Percentiles rank a stretch among this genome's conserved stretches.
These are phyloP conservation scores for Pholis gunnellus DNA, from an alignment of 2,113 vertebrate species.

Conservation along the genomic window DNA sequence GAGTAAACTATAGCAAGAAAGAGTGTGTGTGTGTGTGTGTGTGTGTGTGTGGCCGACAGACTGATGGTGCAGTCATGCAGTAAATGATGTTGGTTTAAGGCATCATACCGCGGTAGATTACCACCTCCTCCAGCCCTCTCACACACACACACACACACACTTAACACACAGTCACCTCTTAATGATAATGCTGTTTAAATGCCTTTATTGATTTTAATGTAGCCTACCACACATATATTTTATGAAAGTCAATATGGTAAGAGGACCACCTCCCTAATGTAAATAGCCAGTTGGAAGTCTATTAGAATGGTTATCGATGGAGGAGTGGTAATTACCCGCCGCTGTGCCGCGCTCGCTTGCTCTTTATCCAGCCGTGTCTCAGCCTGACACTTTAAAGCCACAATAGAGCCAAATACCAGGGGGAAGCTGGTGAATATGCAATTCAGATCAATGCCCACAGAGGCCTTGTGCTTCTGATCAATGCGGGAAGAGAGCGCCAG, in stretches of 20 bases:
- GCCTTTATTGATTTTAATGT: slow-evolving; percentile 83
- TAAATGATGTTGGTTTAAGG: slow-evolving; percentile 83
- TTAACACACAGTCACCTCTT: slow-evolving; percentile 70
- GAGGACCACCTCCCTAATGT: slow-evolving; percentile 71
- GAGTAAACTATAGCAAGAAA: slow-evolving; percentile 33
- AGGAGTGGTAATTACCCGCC: slow-evolving; percentile 76
- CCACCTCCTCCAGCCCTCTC: slow-evolving; percentile 47
- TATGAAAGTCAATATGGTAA: slow-evolving; percentile 79
- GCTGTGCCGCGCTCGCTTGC: slow-evolving; percentile 36
- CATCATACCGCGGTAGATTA: slow-evolving; percentile 50
- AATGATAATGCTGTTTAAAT: slow-evolving; percentile 83
- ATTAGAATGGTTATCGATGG: slow-evolving; percentile 79
- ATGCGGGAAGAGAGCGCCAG: slow-evolving; percentile 5
- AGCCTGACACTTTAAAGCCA: slow-evolving; percentile 57
- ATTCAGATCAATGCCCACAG: slow-evolving; percentile 48
- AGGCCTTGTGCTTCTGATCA: slow-evolving; percentile 39
- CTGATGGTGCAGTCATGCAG: slow-evolving; percentile 69
- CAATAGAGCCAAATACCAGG: slow-evolving; percentile 33
- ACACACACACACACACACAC: slow-evolving; percentile 32
- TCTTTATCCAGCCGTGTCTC: slow-evolving; percentile 61
- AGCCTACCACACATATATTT: slow-evolving; percentile 74
- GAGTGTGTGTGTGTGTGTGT: slow-evolving; percentile 9
- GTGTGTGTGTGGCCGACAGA: slow-evolving; percentile 28
- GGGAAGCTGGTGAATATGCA: slow-evolving; percentile 45
- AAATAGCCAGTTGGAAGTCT: slow-evolving; percentile 77